Conservation (phyloP, 2,797 vertebrate genomes). For the Labroides dimidiatus region DNA sequence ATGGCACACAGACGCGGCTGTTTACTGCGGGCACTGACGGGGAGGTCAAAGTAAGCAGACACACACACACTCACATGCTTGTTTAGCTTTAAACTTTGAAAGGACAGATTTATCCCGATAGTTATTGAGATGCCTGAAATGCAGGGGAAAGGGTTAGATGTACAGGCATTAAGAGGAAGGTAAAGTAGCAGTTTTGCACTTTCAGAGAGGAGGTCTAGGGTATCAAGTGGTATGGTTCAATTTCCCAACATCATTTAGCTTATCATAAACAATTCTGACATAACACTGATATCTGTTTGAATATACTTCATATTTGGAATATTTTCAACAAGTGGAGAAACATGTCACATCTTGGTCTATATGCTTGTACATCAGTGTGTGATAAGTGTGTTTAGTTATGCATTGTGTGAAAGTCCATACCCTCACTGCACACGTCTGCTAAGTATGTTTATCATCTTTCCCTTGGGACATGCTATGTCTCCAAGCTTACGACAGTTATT, state of each 20-base stretch:
- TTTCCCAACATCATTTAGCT: no score
- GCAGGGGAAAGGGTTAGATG: background rate
- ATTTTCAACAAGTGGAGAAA: no score
- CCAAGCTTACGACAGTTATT: constrained; percentile 13
- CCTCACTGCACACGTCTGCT: background rate
- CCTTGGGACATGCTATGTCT: constrained; percentile 23
- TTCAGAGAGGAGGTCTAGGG: no score
- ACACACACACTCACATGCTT: constrained; percentile 8
- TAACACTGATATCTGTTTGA: no score
- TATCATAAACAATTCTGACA: no score
- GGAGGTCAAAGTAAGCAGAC: constrained; percentile 79
- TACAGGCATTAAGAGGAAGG: background rate
- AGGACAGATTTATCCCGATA: constrained; percentile 5
- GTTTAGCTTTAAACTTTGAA: background rate
- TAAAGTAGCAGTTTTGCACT: background rate
- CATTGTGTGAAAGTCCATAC: no score
- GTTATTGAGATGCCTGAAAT: constrained; percentile 20
- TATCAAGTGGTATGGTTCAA: no score
- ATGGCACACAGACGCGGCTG: constrained; percentile 80
- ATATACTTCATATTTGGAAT: no score
- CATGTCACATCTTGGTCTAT: no score
- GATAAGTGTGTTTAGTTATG: no score
- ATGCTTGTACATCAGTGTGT: no score
- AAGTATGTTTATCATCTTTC: constrained; percentile 13
- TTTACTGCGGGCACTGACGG: constrained; percentile 85